Percentiles rank a stretch among this genome's conserved stretches.
phyloP scores from a whole-genome alignment of 2,888 invertebrate species.

The Eupithecia inturbata region DNA sequence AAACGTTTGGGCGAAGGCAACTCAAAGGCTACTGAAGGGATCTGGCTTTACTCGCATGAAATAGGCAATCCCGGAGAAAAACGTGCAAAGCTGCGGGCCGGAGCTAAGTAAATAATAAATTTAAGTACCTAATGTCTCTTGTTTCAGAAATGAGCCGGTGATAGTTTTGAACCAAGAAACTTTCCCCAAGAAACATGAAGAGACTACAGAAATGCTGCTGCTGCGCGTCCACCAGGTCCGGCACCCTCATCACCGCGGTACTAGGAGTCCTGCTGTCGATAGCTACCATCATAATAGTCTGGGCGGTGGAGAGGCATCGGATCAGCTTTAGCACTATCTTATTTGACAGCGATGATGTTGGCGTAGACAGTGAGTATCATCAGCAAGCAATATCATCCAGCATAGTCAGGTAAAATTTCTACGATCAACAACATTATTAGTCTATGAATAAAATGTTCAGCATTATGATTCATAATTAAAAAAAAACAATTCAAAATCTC shows the following conservation, averaged over 20 bases:
- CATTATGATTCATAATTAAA: too few relatives aligned
- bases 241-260: slow-evolving; percentile 89
- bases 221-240: slow-evolving; percentile 88
- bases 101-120: neutral
- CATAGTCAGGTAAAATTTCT: too few relatives aligned
- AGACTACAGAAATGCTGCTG: slow-evolving; percentile 88
- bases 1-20: too few relatives aligned
- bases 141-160: slow-evolving; percentile 61
- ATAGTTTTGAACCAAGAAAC: slow-evolving; percentile 31
- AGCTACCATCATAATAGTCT: slow-evolving; percentile 87
- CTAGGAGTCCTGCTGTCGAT: slow-evolving; percentile 91
- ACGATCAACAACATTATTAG: too few relatives aligned
- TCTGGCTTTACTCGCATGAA: too few relatives aligned
- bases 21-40: too few relatives aligned
- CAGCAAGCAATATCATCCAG: too few relatives aligned
- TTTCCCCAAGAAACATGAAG: slow-evolving; percentile 59
- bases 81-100: too few relatives aligned
- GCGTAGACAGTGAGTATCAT: slow-evolving; percentile 80
- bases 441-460: too few relatives aligned
- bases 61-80: too few relatives aligned
- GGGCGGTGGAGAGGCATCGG: slow-evolving; percentile 81
- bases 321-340: slow-evolving; percentile 91
- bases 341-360: slow-evolving; percentile 83
- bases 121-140: slow-evolving; percentile 11
- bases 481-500: neutral